These are phyloP conservation scores for Phalera bucephala DNA, from an alignment of 2,888 invertebrate species.

Conservation along the genomic window DNA sequence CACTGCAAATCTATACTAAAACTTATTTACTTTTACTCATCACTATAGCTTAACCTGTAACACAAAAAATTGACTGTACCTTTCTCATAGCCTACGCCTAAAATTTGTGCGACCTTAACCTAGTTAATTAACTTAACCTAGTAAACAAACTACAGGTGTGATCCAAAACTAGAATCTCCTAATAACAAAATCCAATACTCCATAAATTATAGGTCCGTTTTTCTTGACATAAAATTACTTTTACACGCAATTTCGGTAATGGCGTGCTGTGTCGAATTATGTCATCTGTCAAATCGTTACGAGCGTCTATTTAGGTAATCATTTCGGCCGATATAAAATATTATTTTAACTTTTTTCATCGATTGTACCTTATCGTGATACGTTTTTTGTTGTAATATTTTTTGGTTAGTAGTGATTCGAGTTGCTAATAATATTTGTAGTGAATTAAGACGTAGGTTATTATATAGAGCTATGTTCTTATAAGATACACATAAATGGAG, in stretches of 20 bases:
- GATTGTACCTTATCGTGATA: not conserved
- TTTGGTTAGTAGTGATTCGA: not conserved
- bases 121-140: too few species aligned
- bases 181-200: too few species aligned
- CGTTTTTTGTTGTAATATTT: not conserved
- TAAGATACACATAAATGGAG: too few species aligned
- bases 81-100: too few species aligned
- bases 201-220: not conserved
- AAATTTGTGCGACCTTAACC: too few species aligned
- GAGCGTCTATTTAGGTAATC: not conserved
- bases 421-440: not conserved
- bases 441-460: not conserved
- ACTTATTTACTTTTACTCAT: too few species aligned
- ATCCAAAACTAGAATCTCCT: too few species aligned
- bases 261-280: slow-evolving; percentile 3
- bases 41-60: too few species aligned
- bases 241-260: slow-evolving; percentile 1
- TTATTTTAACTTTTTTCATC: not conserved
- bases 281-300: slow-evolving; percentile 2
- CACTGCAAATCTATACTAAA: too few species aligned
- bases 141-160: too few species aligned
- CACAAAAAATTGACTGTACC: too few species aligned
- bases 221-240: slow-evolving; percentile 1
- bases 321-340: not conserved
- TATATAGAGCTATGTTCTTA: too few species aligned